Evolutionary conservation across 2,888 invertebrate genomes (phyloP), one percentile per base, ranked within the genome.

Genomic region (Zaprionus lineosus): DNA sequence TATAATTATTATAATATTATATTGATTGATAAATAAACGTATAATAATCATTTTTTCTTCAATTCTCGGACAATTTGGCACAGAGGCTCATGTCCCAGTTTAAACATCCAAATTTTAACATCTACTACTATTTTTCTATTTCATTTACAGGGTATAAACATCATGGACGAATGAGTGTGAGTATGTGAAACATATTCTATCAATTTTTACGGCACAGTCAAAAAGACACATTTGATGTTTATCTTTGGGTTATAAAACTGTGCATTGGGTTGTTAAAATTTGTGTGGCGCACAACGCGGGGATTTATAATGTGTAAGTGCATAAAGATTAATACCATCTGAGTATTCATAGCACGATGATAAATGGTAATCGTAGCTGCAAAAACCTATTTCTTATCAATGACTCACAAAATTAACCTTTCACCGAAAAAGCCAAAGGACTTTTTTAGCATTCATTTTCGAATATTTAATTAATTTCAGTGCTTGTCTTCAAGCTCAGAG

Each of bases 391-490:
- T n/a, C n/a, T n/a, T n/a, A n/a, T n/a, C n/a, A n/a, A n/a, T n/a
- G n/a, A n/a, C n/a, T n/a, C n/a, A n/a, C n/a, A n/a, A n/a, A n/a
- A n/a, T n/a, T n/a, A n/a, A n/a, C n/a, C n/a, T n/a, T n/a, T n/a
- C n/a, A n/a, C n/a, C n/a, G n/a, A n/a, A n/a, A n/a, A n/a, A n/a
- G n/a, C 8, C 7, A 24, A 18, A 28, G 12, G 6, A 29, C 6
- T 9, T 9, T 29, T 9, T 28, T 3, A 2, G 28, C 28, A 40
- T 29, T 16, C 11, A n/a, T 6, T 16, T 6, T 4, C 36, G 19
- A 59, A 19, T 60, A 67, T 86, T 86, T 86, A 84, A 84, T 84
- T 84, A 86, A 86, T 78, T 81, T 63, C n/a, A n/a, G n/a, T n/a
- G n/a, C n/a, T n/a, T n/a, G n/a, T n/a, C n/a, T n/a, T n/a, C n/a